Evolutionary conservation across 2,113 vertebrate species (phyloP), one percentile per base, ranked within the genome.

Genomic region (Electrona antarctica): DNA sequence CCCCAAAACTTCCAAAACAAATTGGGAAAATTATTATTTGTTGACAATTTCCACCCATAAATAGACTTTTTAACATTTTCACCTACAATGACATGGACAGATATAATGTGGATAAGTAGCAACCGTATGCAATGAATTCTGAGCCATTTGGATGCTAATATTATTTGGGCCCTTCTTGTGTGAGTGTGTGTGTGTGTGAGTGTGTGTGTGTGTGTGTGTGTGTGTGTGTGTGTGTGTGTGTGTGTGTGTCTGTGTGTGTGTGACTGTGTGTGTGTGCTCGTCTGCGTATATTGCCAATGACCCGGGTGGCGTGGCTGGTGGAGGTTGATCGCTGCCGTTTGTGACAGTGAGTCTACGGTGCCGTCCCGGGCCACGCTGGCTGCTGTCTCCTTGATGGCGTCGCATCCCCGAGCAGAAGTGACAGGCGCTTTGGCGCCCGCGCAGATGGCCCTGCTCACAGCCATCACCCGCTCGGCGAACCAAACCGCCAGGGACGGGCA

Each of bases 361-460:
- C 77, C 81, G 69, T 86, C 86, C 87, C 81, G 87, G 33, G 87
- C 89, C 82, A 73, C 78, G 71, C 87, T 74, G 86, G 87, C 82
- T 85, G 86, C 89, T 91, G 89, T 92, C 91, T 88, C 78, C 83
- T 89, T 90, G 90, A 91, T 84, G 87, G 81, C 85, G 83, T 85
- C 82, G 75, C 86, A 83, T 88, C 85, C 84, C 60, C 84, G 75
- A 92, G 87, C 88, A 87, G 89, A 91, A 90, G 88, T 91, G 90
- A 92, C 91, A 91, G 88, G 87, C 83, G 88, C 85, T 83, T 90
- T 90, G 83, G 85, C 86, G 83, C 83, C 83, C 62, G 86, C 83
- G 86, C 91, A 92, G 91, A 91, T 91, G 91, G 91, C 88, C 90
- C 90, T 86, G 88, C 91, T 91, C 90, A 90, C 89, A 91, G 88